Base-by-base conservation (phyloP, 2,888 invertebrate genomes). In the Incurvaria masculella region DNA sequence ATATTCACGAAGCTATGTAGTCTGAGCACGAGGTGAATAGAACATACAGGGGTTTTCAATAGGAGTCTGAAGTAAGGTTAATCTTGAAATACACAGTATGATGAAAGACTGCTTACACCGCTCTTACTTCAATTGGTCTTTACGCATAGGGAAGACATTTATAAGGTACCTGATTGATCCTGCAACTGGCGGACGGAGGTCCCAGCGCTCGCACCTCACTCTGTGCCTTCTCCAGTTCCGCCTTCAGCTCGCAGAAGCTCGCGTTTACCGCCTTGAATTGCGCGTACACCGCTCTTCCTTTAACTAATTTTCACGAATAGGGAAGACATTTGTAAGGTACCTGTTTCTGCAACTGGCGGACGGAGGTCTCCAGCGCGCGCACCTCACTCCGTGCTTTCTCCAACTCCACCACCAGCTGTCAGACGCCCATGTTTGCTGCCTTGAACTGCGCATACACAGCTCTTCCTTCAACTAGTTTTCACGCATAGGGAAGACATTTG, bases 321-420 rank as follows among this genome's bases (percentile, higher is more conserved):
- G 16, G 6, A 10, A 14, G 6, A 16, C 16, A 16, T 16, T 19
- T 42, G 6, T 42, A 20, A 14, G 21, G 17, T 3, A 75, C 78
- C 67, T 73, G 66, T 16, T 69, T 67, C 42, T 62, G 58, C 45
- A 70, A 53, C 50, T 70, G 64, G 50, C 68, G 65, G 3, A 70
- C 57, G 10, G 65, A 68, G 2, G 63, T 61, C 51, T 74, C 71
- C 41, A 73, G 54, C 2, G 51, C 48, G 52, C 62, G 57, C n/a
- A 55, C 59, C 21, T 69, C 63, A 1, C 57, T 50, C 2, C 61
- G 62, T 0, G 67, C 58, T 52, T 69, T 63, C 38, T 72, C 65
- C 26, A 74, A 54, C n/a, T 67, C 62, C 2, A 62, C 59, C 51
- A 72, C 69, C 39, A 75, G 53, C 49, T 67, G 64, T 0, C 56